A percentile compares a stretch with the other conserved stretches of the same genome.
Evolutionary conservation across 2,797 vertebrate genomes (phyloP).

Genomic region (Adelosebastes latens): DNA sequence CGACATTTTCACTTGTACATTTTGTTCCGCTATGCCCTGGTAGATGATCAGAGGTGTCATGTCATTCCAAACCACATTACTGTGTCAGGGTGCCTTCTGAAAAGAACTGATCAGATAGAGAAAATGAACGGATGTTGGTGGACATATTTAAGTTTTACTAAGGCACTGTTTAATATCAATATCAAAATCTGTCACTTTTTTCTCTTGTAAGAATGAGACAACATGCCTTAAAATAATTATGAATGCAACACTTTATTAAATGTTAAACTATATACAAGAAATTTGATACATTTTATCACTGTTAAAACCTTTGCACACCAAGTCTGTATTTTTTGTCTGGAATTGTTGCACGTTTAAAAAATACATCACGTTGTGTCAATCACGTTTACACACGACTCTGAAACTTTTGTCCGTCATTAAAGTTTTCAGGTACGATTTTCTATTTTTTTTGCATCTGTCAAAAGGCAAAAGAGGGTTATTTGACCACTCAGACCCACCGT

Average conservation of each 20-base stretch:
- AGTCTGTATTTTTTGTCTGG: too few relatives aligned
- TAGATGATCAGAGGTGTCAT: conserved; percentile 31
- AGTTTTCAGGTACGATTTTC: too few relatives aligned
- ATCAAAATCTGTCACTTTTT: background rate
- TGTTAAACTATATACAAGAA: background rate
- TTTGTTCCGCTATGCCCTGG: conserved; percentile 8
- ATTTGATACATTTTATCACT: background rate
- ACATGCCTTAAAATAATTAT: background rate
- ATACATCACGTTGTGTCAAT: too few relatives aligned
- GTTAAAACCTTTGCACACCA: too few relatives aligned
- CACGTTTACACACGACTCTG: too few relatives aligned
- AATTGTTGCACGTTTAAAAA: too few relatives aligned
- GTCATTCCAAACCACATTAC: conserved; percentile 27
- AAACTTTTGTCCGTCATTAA: too few relatives aligned
- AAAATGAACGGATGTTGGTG: background rate
- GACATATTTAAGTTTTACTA: background rate
- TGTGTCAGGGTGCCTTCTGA: background rate
- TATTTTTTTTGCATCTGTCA: too few relatives aligned
- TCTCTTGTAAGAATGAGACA: background rate
- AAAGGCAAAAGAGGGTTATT: too few relatives aligned
- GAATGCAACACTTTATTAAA: background rate
- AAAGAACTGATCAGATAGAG: background rate
- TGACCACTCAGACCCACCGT: too few relatives aligned
- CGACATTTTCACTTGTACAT: conserved; percentile 19
- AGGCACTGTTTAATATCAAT: background rate